Percentiles rank a stretch among this genome's conserved stretches.
These are phyloP conservation scores for Oryzias celebensis DNA, from an alignment of 2,113 vertebrate species.

Conservation along the genomic window DNA sequence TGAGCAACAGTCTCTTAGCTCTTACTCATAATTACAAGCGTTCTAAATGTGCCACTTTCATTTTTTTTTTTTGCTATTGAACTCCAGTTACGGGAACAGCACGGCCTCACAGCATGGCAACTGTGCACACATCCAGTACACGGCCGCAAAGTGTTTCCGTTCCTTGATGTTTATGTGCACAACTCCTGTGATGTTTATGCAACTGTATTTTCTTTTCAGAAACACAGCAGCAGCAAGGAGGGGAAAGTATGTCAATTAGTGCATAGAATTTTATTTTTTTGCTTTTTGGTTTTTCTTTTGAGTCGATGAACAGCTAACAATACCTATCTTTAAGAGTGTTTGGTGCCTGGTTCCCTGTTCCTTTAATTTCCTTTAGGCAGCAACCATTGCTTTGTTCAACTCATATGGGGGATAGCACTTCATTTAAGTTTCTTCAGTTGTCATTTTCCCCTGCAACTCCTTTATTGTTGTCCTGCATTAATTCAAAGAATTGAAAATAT, in stretches of 20 bases:
- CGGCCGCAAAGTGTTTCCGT: constrained; percentile 42
- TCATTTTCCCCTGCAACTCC: constrained; percentile 5
- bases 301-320: constrained; percentile 56
- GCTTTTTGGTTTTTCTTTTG: constrained; percentile 30
- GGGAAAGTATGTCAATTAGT: constrained; percentile 79
- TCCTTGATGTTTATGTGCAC: constrained; percentile 57
- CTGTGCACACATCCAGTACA: constrained; percentile 15
- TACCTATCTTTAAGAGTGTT: constrained; percentile 43
- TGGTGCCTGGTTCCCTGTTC: constrained; percentile 43
- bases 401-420: constrained; percentile 57
- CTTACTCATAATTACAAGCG: constrained; percentile 15
- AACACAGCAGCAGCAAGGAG: constrained; percentile 78
- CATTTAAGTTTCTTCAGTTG: constrained; percentile 31
- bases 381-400: constrained; percentile 38
- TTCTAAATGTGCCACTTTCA: constrained; percentile 22
- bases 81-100: constrained; percentile 39
- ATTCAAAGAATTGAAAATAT: not conserved
- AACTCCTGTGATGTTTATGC: constrained; percentile 68
- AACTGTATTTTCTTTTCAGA: constrained; percentile 82
- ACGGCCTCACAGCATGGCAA: constrained; percentile 18
- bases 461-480: not conserved
- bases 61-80: constrained; percentile 23
- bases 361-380: constrained; percentile 25
- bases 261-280: constrained; percentile 61
- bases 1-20: constrained; percentile 10